phyloP scores from a whole-genome alignment of 2,113 vertebrate genomes.

The Phaethon lepturus region DNA sequence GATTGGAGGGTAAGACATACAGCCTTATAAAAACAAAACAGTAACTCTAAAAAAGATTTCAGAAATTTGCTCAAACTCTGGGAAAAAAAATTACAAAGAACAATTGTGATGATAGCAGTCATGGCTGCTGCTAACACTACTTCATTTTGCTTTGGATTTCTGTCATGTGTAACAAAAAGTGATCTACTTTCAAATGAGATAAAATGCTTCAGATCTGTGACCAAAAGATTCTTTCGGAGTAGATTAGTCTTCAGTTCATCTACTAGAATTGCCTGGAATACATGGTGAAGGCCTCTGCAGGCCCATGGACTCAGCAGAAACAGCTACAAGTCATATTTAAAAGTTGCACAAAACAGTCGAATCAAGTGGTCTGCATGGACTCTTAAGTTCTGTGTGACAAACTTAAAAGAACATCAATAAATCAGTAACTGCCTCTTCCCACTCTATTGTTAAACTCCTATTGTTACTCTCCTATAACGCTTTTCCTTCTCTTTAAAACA shows the following conservation, averaged over 20 bases:
- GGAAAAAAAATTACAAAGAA: not conserved
- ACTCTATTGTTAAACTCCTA: not conserved
- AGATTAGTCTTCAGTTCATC: not conserved
- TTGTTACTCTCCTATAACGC: not conserved
- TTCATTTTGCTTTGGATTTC: not conserved
- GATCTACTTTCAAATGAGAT: not conserved
- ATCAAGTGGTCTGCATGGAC: not conserved
- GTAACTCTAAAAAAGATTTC: not conserved
- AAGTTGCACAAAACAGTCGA: not conserved
- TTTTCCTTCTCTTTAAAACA: not conserved
- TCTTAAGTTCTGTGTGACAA: not conserved
- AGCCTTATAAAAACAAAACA: not conserved
- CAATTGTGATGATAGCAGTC: not conserved
- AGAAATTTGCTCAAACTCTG: not conserved
- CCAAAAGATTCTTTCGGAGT: not conserved
- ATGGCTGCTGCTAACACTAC: not conserved
- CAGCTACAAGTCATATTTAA: not conserved
- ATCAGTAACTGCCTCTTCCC: not conserved
- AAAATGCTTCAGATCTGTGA: not conserved
- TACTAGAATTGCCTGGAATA: not conserved
- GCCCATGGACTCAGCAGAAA: not conserved
- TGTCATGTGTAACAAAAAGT: not conserved
- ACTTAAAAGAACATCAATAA: not conserved
- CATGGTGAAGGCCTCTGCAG: not conserved
- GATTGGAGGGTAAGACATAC: not conserved